Conservation (phyloP, 2,888 invertebrate genomes). For the Ligdia adustata region DNA sequence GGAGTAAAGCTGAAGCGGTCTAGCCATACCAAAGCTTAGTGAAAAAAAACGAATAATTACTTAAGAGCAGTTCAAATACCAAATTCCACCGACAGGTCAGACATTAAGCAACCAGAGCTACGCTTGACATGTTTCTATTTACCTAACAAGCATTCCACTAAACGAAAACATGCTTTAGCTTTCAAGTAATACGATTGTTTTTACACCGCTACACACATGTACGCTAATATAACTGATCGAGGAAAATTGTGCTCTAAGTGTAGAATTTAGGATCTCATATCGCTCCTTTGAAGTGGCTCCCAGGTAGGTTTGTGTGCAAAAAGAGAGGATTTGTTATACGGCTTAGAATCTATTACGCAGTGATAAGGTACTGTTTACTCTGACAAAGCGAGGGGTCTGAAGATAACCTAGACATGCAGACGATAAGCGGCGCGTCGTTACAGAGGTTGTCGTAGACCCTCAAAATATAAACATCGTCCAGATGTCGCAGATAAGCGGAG, state of each 20-base stretch:
- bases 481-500: conserved; percentile 78
- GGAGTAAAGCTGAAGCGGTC: too few species aligned
- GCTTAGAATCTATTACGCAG: conserved; percentile 50
- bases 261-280: conserved; percentile 53
- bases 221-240: conserved; percentile 33
- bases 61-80: conserved; percentile 49
- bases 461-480: conserved; percentile 81
- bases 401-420: conserved; percentile 77
- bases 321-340: conserved; percentile 34
- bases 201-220: conserved; percentile 34
- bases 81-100: conserved; percentile 55
- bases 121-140: conserved; percentile 60
- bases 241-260: conserved; percentile 50
- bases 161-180: conserved; percentile 45
- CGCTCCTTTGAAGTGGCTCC: conserved; percentile 39
- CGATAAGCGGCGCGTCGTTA: conserved; percentile 78
- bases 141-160: conserved; percentile 34
- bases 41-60: conserved; percentile 41
- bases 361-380: conserved; percentile 53
- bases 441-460: conserved; percentile 78
- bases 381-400: conserved; percentile 41
- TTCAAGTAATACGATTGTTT: conserved; percentile 44
- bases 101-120: conserved; percentile 50
- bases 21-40: conserved; percentile 12
- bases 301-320: conserved; percentile 51